A percentile compares a stretch with the other conserved stretches of the same genome.
phyloP scores from a whole-genome alignment of 2,113 vertebrate species.

The Thunnus maccoyii region DNA sequence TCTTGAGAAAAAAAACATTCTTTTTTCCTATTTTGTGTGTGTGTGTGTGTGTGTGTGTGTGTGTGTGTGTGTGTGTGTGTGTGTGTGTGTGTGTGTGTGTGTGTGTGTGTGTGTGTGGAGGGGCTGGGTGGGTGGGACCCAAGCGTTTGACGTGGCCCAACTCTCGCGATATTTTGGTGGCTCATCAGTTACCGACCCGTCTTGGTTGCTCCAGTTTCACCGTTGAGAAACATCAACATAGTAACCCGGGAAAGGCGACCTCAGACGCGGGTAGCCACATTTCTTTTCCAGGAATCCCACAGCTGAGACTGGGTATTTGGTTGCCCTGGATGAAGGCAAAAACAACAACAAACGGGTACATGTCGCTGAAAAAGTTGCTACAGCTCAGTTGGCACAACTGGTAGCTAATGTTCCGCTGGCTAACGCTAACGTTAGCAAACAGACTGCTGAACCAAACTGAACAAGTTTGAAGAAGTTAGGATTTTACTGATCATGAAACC shows the following conservation, averaged over 20 bases:
- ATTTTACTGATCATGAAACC: constrained; percentile 32
- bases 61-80: background rate
- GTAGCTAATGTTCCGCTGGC: constrained; percentile 67
- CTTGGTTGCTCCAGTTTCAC: constrained; percentile 75
- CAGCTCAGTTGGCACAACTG: constrained; percentile 58
- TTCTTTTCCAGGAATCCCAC: constrained; percentile 29
- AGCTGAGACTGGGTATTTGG: background rate
- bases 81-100: background rate
- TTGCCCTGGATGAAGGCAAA: background rate
- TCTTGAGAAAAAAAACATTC: too few species aligned
- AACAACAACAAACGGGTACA: constrained; percentile 35
- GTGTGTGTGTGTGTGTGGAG: background rate
- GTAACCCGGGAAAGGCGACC: constrained; percentile 77
- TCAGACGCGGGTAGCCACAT: constrained; percentile 48
- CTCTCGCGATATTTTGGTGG: constrained; percentile 70
- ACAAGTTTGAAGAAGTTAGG: constrained; percentile 61
- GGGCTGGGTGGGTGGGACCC: background rate
- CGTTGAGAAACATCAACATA: constrained; percentile 71
- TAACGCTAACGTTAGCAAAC: constrained; percentile 76
- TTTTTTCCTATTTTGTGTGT: too few species aligned
- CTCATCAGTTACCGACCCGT: constrained; percentile 56
- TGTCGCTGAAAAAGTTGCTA: constrained; percentile 68
- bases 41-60: too few species aligned
- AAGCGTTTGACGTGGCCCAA: constrained; percentile 11
- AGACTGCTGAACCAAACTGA: constrained; percentile 64